Percentiles rank a stretch among this genome's conserved stretches.
These are phyloP conservation scores for Buphagus erythrorhynchus DNA, from an alignment of 2,797 vertebrate species.

Conservation along the genomic window DNA sequence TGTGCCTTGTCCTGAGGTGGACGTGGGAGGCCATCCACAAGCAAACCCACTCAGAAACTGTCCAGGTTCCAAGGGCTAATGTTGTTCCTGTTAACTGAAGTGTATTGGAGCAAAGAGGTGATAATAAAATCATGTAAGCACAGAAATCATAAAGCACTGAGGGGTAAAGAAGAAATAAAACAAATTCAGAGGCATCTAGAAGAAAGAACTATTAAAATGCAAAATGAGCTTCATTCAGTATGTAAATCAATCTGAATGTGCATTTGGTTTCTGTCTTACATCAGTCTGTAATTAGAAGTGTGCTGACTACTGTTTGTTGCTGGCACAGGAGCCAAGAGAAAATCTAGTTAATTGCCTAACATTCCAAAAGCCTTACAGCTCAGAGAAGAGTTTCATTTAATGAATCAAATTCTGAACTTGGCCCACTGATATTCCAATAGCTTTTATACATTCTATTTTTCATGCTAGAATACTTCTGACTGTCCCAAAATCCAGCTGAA, in stretches of 20 bases:
- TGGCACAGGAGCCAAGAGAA: neutral
- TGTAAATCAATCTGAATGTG: constrained; percentile 33
- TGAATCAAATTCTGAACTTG: neutral
- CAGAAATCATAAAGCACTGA: neutral
- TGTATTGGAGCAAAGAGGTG: neutral
- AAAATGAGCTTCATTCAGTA: neutral
- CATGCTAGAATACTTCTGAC: neutral
- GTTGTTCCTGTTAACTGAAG: neutral
- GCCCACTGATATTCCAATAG: neutral
- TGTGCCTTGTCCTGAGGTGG: neutral
- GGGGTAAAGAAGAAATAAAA: neutral
- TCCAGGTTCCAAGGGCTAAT: neutral
- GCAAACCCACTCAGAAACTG: neutral
- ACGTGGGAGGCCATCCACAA: neutral
- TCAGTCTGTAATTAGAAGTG: constrained; percentile 3
- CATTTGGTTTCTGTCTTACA: constrained; percentile 6
- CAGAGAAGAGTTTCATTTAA: neutral
- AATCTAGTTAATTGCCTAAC: constrained; percentile 10
- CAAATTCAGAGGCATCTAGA: neutral
- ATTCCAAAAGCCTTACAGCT: neutral
- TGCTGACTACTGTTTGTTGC: constrained; percentile 14
- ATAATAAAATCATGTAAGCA: neutral
- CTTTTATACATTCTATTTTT: neutral
- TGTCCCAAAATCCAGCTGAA: neutral
- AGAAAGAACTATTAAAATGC: neutral